Conservation (phyloP, 1,140 invertebrate genomes). For the Diabrotica virgifera region DNA sequence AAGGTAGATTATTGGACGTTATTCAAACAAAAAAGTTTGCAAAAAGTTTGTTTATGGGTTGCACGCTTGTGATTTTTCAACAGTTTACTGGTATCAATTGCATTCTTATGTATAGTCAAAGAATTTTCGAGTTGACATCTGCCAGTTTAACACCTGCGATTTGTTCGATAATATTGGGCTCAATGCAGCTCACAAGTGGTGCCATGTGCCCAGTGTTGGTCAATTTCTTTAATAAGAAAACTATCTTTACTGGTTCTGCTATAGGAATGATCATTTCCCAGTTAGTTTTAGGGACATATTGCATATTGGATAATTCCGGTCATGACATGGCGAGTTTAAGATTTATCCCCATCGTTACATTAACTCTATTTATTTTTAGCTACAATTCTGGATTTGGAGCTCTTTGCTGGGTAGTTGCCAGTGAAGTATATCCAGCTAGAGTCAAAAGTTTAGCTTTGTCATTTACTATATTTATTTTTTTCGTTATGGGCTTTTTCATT, state of each 20-base stretch:
- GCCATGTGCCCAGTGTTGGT: conserved; percentile 67
- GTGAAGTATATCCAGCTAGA: conserved; percentile 74
- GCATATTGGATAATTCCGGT: conserved; percentile 28
- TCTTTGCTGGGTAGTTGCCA: conserved; percentile 79
- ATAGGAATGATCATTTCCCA: conserved; percentile 55
- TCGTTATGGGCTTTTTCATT: no score
- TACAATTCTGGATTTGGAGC: conserved; percentile 66
- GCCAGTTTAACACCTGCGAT: conserved; percentile 55
- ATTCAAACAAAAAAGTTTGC: conserved; percentile 54
- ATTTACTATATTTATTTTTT: conserved; percentile 49
- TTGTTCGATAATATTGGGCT: conserved; percentile 76
- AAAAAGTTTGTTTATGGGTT: conserved; percentile 66
- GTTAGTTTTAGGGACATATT: conserved; percentile 38
- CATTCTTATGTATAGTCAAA: conserved; percentile 75
- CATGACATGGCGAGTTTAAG: conserved; percentile 18
- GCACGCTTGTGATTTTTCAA: conserved; percentile 68
- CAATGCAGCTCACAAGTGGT: conserved; percentile 66
- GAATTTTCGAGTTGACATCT: conserved; percentile 65
- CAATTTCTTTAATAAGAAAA: conserved; percentile 68
- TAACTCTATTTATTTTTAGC: conserved; percentile 36
- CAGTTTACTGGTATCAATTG: conserved; percentile 80
- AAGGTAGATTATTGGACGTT: conserved; percentile 55
- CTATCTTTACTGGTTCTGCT: conserved; percentile 67
- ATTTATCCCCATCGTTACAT: conserved; percentile 32
- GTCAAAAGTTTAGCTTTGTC: conserved; percentile 72